Evolutionary conservation across 2,113 vertebrate genomes (phyloP).

Genomic region (Esox niger): DNA sequence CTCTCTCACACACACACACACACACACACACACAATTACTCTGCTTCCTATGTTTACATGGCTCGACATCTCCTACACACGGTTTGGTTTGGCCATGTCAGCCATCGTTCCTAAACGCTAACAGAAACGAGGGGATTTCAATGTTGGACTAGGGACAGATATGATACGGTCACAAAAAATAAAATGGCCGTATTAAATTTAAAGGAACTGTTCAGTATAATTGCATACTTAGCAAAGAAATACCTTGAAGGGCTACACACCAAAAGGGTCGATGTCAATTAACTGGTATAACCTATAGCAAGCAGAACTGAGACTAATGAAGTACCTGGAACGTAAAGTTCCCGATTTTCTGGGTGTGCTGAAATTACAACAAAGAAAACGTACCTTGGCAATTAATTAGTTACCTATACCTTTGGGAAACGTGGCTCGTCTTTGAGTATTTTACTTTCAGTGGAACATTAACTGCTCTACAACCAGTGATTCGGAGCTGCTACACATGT

Average conservation of each 20-base stretch:
- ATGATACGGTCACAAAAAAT: not conserved
- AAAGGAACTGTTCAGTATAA: too few species aligned
- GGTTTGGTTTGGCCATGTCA: conserved; percentile 55
- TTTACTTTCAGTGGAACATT: not conserved
- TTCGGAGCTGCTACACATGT: conserved; percentile 30
- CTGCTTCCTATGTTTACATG: conserved; percentile 39
- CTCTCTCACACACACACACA: conserved; percentile 45
- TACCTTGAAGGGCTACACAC: not conserved
- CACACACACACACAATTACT: conserved; percentile 49
- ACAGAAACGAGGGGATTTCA: conserved; percentile 16
- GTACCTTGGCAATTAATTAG: too few species aligned
- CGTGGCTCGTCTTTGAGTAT: not conserved
- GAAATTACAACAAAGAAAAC: too few species aligned
- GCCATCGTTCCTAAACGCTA: conserved; percentile 49
- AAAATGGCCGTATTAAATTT: not conserved
- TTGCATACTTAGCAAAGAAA: too few species aligned
- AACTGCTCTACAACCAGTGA: conserved; percentile 18
- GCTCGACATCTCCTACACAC: conserved; percentile 42
- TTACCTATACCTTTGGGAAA: not conserved
- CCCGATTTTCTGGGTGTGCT: too few species aligned
- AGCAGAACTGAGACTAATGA: too few species aligned
- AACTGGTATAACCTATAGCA: too few species aligned
- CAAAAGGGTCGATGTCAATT: not conserved
- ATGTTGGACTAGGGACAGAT: not conserved
- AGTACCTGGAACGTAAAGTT: too few species aligned